These are phyloP conservation scores for Tubulanus polymorphus DNA, from an alignment of 2,888 invertebrate species.

Conservation along the genomic window DNA sequence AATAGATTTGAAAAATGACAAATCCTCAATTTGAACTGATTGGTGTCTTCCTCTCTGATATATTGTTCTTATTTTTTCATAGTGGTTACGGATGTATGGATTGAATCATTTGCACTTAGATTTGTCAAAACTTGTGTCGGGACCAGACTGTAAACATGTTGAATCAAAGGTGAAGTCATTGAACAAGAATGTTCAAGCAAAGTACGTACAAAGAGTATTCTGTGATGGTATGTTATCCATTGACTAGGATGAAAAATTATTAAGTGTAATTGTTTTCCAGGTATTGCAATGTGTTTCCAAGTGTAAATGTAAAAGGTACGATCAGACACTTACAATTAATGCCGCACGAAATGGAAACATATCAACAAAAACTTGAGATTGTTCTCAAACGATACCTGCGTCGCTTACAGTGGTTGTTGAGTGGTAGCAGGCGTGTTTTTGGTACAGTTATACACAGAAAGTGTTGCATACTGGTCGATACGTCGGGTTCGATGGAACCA, in stretches of 20 bases:
- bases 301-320: conserved; percentile 51
- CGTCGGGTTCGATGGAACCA: conserved; percentile 53
- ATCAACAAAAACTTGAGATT: conserved; percentile 42
- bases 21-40: too few relatives aligned
- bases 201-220: too few relatives aligned
- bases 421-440: conserved; percentile 51
- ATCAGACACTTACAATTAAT: conserved; percentile 50
- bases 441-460: conserved; percentile 48
- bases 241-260: too few relatives aligned
- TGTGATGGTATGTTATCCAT: too few relatives aligned
- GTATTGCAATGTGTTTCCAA: conserved; percentile 51
- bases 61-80: conserved; percentile 11
- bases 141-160: conserved; percentile 50
- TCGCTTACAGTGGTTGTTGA: conserved; percentile 52
- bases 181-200: conserved; percentile 45
- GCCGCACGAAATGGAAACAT: conserved; percentile 49
- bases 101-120: conserved; percentile 48
- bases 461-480: conserved; percentile 49
- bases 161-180: conserved; percentile 42
- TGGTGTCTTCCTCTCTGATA: not conserved
- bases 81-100: conserved; percentile 51
- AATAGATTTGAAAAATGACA: too few relatives aligned
- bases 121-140: conserved; percentile 46
- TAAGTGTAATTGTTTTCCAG: conserved; percentile 26
- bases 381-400: conserved; percentile 48